Evolutionary conservation across 1,140 invertebrate genomes (phyloP).

Genomic region (Aphelinus atriplicis): DNA sequence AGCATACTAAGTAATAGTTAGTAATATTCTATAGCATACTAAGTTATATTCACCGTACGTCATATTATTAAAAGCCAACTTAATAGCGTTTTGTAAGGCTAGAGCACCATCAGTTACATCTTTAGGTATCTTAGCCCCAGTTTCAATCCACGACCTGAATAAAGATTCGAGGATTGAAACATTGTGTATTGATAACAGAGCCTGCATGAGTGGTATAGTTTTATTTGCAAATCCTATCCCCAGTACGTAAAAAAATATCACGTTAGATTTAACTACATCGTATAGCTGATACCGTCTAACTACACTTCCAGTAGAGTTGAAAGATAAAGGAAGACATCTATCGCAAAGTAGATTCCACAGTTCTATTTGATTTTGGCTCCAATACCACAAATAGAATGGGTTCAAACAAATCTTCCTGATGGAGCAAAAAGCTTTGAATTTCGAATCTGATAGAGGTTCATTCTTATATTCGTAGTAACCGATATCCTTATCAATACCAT

Average conservation of each 20-base stretch:
- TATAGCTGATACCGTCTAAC: not conserved
- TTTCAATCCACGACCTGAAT: not conserved
- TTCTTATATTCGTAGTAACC: not conserved
- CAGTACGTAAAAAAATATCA: not conserved
- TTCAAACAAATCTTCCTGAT: not conserved
- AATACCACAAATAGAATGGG: not conserved
- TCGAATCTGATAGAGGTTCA: not conserved
- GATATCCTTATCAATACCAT: not conserved
- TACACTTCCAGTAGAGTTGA: not conserved
- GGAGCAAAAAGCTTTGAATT: not conserved
- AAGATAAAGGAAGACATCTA: not conserved
- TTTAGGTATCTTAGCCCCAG: not conserved
- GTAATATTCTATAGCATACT: not conserved
- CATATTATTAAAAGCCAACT: not conserved
- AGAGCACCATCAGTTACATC: constrained; percentile 1
- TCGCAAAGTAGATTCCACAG: not conserved
- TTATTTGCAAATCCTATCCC: not conserved
- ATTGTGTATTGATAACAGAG: not conserved
- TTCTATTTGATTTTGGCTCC: not conserved
- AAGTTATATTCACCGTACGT: not conserved
- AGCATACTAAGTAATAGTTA: not conserved
- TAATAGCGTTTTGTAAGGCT: constrained; percentile 6
- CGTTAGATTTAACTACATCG: not conserved
- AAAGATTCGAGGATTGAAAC: not conserved
- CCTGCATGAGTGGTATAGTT: not conserved